Percentiles rank a stretch among this genome's conserved stretches.
Conservation (phyloP, 2,888 invertebrate genomes). For the Tupiocoris notatus region DNA sequence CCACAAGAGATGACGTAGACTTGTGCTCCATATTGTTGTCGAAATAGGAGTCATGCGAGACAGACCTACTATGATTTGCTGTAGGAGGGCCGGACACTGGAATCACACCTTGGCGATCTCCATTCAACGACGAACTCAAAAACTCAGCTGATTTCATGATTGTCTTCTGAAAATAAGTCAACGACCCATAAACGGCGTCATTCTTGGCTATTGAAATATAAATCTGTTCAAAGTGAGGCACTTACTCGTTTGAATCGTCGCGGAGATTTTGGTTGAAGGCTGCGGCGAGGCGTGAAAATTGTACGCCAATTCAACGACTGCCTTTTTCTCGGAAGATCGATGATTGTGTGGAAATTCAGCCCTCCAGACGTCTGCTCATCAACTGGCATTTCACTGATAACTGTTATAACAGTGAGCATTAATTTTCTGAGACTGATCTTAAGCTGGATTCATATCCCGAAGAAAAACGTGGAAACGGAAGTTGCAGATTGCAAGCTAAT, state of each 20-base stretch:
- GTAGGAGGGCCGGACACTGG: conserved; percentile 24
- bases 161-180: conserved; percentile 43
- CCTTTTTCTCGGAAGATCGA: conserved; percentile 77
- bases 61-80: conserved; percentile 60
- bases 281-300: conserved; percentile 59
- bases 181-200: too few relatives aligned
- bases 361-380: conserved; percentile 54
- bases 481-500: too few relatives aligned
- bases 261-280: conserved; percentile 41
- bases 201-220: too few relatives aligned
- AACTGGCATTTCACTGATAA: conserved; percentile 20
- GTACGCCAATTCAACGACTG: conserved; percentile 78
- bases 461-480: too few relatives aligned
- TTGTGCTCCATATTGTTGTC: conserved; percentile 60
- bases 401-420: too few relatives aligned
- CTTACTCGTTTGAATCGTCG: conserved; percentile 43
- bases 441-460: too few relatives aligned
- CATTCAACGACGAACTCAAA: conserved; percentile 52
- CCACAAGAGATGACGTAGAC: conserved; percentile 46
- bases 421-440: too few relatives aligned
- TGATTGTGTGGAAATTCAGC: conserved; percentile 83
- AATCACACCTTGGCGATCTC: not conserved
- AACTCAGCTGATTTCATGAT: conserved; percentile 71
- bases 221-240: too few relatives aligned
- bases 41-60: conserved; percentile 92